phyloP scores from a whole-genome alignment of 2,888 invertebrate genomes.

The Cepaea hortensis region DNA sequence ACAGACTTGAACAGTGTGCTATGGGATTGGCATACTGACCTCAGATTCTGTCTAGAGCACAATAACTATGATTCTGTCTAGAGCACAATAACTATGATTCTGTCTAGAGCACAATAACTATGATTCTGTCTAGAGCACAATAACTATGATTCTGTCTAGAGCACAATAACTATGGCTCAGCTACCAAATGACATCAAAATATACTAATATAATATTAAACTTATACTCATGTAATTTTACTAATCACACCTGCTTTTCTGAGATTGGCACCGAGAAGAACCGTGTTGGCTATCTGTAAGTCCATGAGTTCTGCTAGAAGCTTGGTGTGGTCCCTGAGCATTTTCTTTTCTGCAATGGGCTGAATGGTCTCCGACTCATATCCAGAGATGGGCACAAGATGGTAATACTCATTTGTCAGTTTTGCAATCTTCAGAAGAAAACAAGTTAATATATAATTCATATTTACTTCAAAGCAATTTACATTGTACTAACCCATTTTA shows the following conservation, averaged over 20 bases:
- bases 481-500: too few relatives aligned
- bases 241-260: constrained; percentile 64
- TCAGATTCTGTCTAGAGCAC: too few relatives aligned
- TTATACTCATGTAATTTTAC: neutral
- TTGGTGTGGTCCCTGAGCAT: constrained; percentile 71
- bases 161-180: too few relatives aligned
- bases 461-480: neutral
- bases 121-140: too few relatives aligned
- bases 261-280: constrained; percentile 76
- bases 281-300: constrained; percentile 76
- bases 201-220: too few relatives aligned
- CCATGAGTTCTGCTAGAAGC: constrained; percentile 74
- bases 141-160: too few relatives aligned
- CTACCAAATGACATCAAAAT: too few relatives aligned
- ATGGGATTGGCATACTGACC: too few relatives aligned
- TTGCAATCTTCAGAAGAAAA: constrained; percentile 69
- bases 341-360: constrained; percentile 72
- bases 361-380: constrained; percentile 75
- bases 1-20: too few relatives aligned
- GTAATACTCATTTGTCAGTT: constrained; percentile 78
- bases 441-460: neutral
- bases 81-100: too few relatives aligned
- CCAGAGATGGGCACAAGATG: constrained; percentile 77
- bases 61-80: too few relatives aligned
- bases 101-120: too few relatives aligned